Conservation (phyloP, 1,140 invertebrate genomes). For the Euura saliciscinereae region DNA sequence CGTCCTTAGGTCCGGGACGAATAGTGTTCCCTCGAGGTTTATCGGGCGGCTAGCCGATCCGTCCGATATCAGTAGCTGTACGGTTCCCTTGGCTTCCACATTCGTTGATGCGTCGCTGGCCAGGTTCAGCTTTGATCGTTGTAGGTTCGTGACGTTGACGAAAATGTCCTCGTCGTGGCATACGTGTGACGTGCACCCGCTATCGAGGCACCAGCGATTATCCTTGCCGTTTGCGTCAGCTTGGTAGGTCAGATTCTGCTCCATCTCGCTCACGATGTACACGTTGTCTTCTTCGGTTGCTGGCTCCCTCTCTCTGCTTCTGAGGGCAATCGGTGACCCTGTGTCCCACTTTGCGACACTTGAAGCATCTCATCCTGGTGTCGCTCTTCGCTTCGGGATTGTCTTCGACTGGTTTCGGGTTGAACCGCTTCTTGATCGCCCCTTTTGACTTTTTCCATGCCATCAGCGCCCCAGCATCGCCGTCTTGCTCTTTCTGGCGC, state of each 20-base stretch:
- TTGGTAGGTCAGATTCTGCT: background rate
- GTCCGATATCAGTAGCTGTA: background rate
- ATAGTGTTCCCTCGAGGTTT: constrained; percentile 9
- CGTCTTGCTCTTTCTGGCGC: background rate
- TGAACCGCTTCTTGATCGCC: no score
- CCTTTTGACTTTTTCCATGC: background rate
- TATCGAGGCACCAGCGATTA: constrained; percentile 12
- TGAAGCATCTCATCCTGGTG: constrained; percentile 15
- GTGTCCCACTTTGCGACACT: constrained; percentile 15
- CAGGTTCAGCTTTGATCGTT: constrained; percentile 4
- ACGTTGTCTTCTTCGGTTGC: no score
- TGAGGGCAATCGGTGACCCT: constrained; percentile 6
- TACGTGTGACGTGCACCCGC: constrained; percentile 21
- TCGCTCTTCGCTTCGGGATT: background rate
- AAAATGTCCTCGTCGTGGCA: constrained; percentile 8
- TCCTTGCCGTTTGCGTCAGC: constrained; percentile 13
- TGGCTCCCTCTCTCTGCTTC: constrained; percentile 1
- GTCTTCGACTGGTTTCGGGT: background rate
- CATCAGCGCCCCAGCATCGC: constrained; percentile 9
- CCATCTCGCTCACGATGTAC: background rate
- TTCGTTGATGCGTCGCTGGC: constrained; percentile 10
- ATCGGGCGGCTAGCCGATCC: background rate
- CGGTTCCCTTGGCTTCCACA: constrained; percentile 12
- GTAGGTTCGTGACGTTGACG: background rate
- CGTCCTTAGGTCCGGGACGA: constrained; percentile 18